Base-by-base conservation (phyloP, 35 echinoderm and acorn worm species). In the Ophioderma brevispina region DNA sequence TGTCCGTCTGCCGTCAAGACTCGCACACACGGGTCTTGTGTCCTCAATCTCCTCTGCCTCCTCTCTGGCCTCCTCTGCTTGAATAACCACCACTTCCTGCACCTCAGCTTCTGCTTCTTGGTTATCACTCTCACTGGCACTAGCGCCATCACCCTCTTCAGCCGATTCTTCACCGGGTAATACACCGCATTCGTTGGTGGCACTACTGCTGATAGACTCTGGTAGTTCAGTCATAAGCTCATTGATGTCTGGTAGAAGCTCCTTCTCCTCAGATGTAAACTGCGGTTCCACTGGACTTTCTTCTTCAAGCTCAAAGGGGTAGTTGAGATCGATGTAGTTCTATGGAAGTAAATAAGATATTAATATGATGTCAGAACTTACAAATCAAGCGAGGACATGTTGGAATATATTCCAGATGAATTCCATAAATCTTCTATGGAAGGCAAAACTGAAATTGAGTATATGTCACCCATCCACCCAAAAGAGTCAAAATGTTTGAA, bases 251-350 rank as follows among this genome's bases (percentile, higher is more conserved):
- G 87, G 84, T 59, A 78, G 64, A 30, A 80, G 80, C 36, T 82
- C 79, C 34, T 79, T 80, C 37, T 91, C 92, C 23, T 94, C 92
- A 37, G 78, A 50, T 28, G 82, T 56, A 37, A 87, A 89, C 18
- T 89, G 87, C 46, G 84, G 82, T 3, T 88, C 89, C 13, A 82
- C 75, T 18, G 77, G 94, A 36, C 91, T 92, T 33, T 64, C 89
- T 8, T 64, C 76, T 15, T 92, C 91, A 36, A 93, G 87, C 37
- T 97, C 88, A 87, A 87, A 98, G 1, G 90, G 80, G 2, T 87
- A 41, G 49, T 94, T 90, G 15, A 98, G 82, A 64, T 98, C 96
- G 64, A 98, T 90, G 84, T 98, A 98, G 43, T 98, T 93, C 96
- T 98, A 64, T n/a, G n/a, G n/a, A n/a, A n/a, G n/a, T n/a, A n/a